Percentiles rank a stretch among this genome's conserved stretches.
Evolutionary conservation across 2,113 vertebrate species (phyloP).

Genomic region (Opisthocomus hoazin): DNA sequence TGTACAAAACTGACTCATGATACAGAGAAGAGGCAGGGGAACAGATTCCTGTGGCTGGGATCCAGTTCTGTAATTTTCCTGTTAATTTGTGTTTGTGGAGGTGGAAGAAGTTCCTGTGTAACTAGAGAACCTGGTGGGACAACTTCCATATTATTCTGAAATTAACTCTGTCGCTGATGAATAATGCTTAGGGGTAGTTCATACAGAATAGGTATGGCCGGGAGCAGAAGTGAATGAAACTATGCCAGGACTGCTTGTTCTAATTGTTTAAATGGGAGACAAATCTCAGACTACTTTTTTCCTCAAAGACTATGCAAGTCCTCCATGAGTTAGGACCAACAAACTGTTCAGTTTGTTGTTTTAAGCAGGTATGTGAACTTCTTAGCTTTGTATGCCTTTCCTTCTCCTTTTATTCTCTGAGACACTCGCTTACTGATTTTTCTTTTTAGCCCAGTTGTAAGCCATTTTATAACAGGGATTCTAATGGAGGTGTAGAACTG

Average conservation of each 20-base stretch:
- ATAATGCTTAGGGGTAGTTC: background rate
- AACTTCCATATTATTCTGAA: background rate
- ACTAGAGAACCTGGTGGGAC: background rate
- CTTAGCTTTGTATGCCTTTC: background rate
- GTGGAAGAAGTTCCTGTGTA: background rate
- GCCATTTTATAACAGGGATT: background rate
- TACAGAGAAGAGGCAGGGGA: background rate
- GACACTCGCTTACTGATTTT: background rate
- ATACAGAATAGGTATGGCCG: background rate
- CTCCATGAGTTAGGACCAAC: background rate
- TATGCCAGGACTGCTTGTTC: background rate
- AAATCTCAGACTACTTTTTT: background rate
- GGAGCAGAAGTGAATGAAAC: background rate
- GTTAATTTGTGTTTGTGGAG: background rate
- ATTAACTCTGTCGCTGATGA: background rate
- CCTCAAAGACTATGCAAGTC: background rate
- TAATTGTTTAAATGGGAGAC: background rate
- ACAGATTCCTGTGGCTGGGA: background rate
- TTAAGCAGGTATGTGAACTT: background rate
- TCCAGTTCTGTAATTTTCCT: background rate
- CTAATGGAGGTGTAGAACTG: background rate
- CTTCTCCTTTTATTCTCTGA: background rate
- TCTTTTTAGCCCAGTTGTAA: background rate
- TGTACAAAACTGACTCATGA: background rate
- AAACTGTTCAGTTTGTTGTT: background rate